Conservation (phyloP, 2,113 vertebrate species). For the Theristicus caerulescens region DNA sequence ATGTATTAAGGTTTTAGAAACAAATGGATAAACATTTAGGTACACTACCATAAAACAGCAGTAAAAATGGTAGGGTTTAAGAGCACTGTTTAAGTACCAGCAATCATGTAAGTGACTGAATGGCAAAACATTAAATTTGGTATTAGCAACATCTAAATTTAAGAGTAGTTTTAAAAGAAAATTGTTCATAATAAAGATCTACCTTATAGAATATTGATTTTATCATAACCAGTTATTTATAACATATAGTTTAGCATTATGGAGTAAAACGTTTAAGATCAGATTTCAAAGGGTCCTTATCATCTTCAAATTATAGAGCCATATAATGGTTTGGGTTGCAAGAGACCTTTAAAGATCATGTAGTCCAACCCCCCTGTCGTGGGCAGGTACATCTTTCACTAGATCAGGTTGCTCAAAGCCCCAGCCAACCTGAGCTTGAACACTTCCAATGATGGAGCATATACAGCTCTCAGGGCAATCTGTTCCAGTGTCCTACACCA, state of each 20-base stretch:
- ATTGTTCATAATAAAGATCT: neutral
- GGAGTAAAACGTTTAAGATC: neutral
- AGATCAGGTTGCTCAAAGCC: neutral
- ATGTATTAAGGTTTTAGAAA: neutral
- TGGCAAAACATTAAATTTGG: neutral
- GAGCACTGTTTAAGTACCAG: neutral
- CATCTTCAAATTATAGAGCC: neutral
- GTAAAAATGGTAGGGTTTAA: neutral
- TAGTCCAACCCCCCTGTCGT: neutral
- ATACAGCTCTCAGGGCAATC: neutral
- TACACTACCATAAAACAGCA: neutral
- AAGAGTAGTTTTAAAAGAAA: neutral
- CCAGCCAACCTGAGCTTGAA: neutral
- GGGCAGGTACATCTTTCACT: neutral
- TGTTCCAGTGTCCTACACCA: neutral
- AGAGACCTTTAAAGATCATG: neutral
- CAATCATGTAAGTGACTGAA: neutral
- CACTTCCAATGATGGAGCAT: neutral
- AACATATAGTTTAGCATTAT: neutral
- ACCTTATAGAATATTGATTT: neutral
- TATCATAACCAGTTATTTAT: neutral
- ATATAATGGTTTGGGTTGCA: neutral
- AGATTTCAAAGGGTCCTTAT: neutral
- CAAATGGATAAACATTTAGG: neutral
- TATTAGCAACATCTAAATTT: neutral